Evolutionary conservation across 2,888 invertebrate species (phyloP).

Genomic region (Eristalis pertinax): DNA sequence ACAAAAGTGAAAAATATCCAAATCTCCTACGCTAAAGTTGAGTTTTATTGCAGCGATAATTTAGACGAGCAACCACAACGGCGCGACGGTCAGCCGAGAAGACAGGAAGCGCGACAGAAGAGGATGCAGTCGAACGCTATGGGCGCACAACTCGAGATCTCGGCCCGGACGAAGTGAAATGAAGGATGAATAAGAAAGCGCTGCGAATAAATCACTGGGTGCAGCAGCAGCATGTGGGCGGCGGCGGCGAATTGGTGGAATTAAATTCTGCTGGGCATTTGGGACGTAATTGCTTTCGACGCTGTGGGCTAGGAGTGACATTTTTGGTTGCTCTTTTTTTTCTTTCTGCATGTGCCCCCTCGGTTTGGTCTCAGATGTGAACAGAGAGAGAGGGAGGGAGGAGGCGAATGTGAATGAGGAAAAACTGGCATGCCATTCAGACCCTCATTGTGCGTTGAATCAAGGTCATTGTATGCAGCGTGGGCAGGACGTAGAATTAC

Average conservation of each 20-base stretch:
- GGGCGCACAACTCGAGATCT: not conserved
- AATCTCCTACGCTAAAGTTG: constrained; percentile 43
- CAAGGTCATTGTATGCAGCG: no score
- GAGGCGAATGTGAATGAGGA: no score
- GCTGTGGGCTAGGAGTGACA: constrained; percentile 3
- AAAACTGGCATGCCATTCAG: no score
- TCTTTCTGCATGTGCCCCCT: not conserved
- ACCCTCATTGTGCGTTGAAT: no score
- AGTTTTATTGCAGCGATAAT: constrained; percentile 58
- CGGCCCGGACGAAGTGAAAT: constrained; percentile 1
- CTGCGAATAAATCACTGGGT: constrained; percentile 43
- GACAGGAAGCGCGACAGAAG: not conserved
- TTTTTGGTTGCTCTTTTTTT: not conserved
- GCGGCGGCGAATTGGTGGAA: constrained; percentile 8
- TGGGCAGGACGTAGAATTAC: no score
- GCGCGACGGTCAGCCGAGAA: not conserved
- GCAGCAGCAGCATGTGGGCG: constrained; percentile 17
- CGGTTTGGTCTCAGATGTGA: not conserved
- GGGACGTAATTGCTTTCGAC: constrained; percentile 20
- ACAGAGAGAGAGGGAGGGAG: no score
- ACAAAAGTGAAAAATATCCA: constrained; percentile 1
- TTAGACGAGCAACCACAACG: constrained; percentile 30
- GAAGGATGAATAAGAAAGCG: constrained; percentile 44
- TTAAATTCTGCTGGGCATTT: constrained; percentile 27
- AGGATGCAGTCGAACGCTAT: constrained; percentile 9